Percentiles rank a stretch among this genome's conserved stretches.
These are phyloP conservation scores for Brienomyrus brachyistius DNA, from an alignment of 2,113 vertebrate species.

Conservation along the genomic window DNA sequence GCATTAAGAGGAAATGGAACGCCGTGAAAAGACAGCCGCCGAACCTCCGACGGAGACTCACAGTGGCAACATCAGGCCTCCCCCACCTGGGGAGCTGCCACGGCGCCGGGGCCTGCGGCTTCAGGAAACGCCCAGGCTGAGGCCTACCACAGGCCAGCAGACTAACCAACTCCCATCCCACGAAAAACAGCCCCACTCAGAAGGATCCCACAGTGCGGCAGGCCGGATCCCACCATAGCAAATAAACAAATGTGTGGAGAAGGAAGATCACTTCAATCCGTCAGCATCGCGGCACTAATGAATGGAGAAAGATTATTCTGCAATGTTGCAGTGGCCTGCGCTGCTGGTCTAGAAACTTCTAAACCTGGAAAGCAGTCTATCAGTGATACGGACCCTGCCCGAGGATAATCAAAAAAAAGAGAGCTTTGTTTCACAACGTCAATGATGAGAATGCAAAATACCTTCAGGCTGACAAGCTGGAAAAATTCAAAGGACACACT, in stretches of 20 bases:
- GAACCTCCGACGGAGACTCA: neutral
- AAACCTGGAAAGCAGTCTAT: neutral
- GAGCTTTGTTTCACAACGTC: neutral
- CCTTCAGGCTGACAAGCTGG: neutral
- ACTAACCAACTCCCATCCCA: neutral
- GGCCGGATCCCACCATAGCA: neutral
- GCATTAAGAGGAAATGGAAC: neutral
- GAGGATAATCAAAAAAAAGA: neutral
- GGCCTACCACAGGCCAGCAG: neutral
- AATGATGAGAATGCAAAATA: neutral
- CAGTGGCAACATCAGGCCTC: neutral
- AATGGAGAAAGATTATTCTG: neutral
- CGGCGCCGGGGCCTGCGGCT: neutral
- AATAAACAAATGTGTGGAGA: neutral
- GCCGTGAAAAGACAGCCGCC: neutral
- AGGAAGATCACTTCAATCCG: neutral
- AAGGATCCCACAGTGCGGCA: neutral
- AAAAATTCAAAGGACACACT: neutral
- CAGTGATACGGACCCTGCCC: neutral
- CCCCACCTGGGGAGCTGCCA: neutral
- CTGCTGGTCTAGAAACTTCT: neutral
- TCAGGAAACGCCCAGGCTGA: conserved; percentile 11
- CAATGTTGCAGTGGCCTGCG: neutral
- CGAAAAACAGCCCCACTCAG: neutral
- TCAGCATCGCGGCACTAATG: neutral